Percentiles rank a stretch among this genome's conserved stretches.
Conservation (phyloP, 2,797 vertebrate species). For the Microhierax caerulescens region DNA sequence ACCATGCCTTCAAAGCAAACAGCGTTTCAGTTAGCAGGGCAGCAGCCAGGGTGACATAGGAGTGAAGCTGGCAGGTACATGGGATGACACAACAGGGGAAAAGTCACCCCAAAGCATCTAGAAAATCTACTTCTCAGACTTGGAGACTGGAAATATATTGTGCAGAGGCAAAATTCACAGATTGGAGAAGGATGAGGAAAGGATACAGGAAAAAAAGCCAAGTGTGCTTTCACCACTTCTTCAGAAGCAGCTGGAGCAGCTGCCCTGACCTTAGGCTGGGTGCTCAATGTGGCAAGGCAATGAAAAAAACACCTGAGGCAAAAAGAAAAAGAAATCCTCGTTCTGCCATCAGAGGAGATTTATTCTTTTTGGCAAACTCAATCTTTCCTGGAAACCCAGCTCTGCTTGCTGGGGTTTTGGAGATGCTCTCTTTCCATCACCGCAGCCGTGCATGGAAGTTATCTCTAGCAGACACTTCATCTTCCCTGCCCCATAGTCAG, state of each 20-base stretch:
- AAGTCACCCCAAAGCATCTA: neutral
- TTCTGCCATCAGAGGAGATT: neutral
- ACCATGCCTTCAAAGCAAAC: neutral
- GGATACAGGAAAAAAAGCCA: neutral
- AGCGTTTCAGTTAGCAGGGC: neutral
- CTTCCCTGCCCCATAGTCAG: neutral
- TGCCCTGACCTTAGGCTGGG: rapidly evolving
- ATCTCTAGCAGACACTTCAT: neutral
- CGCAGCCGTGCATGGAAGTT: rapidly evolving
- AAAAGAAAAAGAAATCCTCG: neutral
- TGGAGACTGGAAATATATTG: neutral
- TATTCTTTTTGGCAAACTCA: neutral
- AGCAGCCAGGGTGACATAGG: neutral
- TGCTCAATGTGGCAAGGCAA: neutral
- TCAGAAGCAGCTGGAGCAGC: neutral
- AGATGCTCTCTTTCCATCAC: neutral
- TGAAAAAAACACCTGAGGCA: neutral
- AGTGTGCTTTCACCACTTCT: neutral
- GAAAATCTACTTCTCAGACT: neutral
- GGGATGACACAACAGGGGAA: too few relatives aligned
- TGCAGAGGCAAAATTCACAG: neutral
- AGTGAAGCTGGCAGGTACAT: neutral
- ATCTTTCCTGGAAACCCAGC: neutral
- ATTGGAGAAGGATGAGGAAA: neutral
- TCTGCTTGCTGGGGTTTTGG: neutral